These are phyloP conservation scores for Sebastes trivittatus DNA, from an alignment of 2,797 vertebrate species.

Conservation along the genomic window DNA sequence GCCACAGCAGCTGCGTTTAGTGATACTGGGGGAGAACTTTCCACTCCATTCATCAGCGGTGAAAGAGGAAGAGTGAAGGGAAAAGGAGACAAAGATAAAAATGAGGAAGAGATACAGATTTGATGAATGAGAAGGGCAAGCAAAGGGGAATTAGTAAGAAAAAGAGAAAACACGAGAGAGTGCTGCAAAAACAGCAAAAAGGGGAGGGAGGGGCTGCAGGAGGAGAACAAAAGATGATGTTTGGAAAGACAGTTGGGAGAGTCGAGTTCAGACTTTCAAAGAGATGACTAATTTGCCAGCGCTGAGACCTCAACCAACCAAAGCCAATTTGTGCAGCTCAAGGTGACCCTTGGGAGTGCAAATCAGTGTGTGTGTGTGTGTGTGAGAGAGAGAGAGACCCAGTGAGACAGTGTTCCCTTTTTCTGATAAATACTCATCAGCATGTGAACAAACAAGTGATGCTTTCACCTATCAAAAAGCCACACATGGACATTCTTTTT, in stretches of 20 bases:
- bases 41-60: slow-evolving; percentile 53
- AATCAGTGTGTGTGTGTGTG: slow-evolving; percentile 28
- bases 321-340: slow-evolving; percentile 72
- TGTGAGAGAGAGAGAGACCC: not conserved
- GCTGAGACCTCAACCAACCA: slow-evolving; percentile 61
- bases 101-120: slow-evolving; percentile 16
- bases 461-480: slow-evolving; percentile 47
- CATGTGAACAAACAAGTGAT: slow-evolving; percentile 53
- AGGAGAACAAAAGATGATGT: slow-evolving; percentile 39
- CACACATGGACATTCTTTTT: slow-evolving; percentile 16
- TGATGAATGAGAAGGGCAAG: slow-evolving; percentile 43
- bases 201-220: not conserved
- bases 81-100: slow-evolving; percentile 25
- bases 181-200: not conserved
- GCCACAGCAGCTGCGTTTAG: slow-evolving; percentile 49
- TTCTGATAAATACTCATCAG: slow-evolving; percentile 47
- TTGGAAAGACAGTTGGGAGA: slow-evolving; percentile 41
- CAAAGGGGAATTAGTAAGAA: slow-evolving; percentile 11
- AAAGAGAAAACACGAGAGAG: slow-evolving; percentile 20
- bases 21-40: slow-evolving; percentile 56
- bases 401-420: slow-evolving; percentile 13
- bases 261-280: slow-evolving; percentile 62
- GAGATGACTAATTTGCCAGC: slow-evolving; percentile 64
- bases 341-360: slow-evolving; percentile 68
- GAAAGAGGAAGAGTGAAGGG: slow-evolving; percentile 22